Percentiles rank a stretch among this genome's conserved stretches.
These are phyloP conservation scores for Limnephilus rhombicus DNA, from an alignment of 2,888 invertebrate species.

Conservation along the genomic window DNA sequence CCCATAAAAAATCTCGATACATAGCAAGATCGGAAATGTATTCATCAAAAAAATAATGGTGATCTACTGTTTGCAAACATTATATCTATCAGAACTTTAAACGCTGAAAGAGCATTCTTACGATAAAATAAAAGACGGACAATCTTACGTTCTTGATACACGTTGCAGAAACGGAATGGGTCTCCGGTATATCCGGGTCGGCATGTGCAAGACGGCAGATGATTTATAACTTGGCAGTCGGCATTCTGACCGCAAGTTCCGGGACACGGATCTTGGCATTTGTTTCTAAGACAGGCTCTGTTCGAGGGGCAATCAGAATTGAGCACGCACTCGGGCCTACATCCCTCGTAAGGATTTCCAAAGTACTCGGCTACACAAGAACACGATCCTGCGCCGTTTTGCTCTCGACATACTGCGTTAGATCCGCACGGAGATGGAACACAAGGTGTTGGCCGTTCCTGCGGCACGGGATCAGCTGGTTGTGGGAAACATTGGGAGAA, in stretches of 20 bases:
- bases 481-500: slow-evolving; percentile 78
- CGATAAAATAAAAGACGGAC: slow-evolving; percentile 69
- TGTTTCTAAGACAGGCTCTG: slow-evolving; percentile 85
- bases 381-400: slow-evolving; percentile 81
- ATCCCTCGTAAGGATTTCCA: slow-evolving; percentile 78
- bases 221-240: slow-evolving; percentile 86
- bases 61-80: slow-evolving; percentile 2
- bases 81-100: slow-evolving; percentile 74
- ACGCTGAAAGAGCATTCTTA: slow-evolving; percentile 83
- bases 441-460: slow-evolving; percentile 80
- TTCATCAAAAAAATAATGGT: background rate
- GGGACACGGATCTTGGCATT: slow-evolving; percentile 88
- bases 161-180: slow-evolving; percentile 81
- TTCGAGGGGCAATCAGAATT: slow-evolving; percentile 88
- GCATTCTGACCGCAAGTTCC: slow-evolving; percentile 83
- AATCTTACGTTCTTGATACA: slow-evolving; percentile 76
- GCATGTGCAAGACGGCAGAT: slow-evolving; percentile 89
- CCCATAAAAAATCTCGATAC: background rate
- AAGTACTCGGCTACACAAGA: slow-evolving; percentile 83
- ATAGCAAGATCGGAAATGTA: background rate
- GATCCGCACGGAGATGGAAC: slow-evolving; percentile 85
- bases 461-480: slow-evolving; percentile 69
- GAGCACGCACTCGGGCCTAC: slow-evolving; percentile 88
- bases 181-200: slow-evolving; percentile 80
- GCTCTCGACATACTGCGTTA: slow-evolving; percentile 82